These are phyloP conservation scores for Hemicordylus capensis DNA, from an alignment of 2,113 vertebrate genomes.

Conservation along the genomic window DNA sequence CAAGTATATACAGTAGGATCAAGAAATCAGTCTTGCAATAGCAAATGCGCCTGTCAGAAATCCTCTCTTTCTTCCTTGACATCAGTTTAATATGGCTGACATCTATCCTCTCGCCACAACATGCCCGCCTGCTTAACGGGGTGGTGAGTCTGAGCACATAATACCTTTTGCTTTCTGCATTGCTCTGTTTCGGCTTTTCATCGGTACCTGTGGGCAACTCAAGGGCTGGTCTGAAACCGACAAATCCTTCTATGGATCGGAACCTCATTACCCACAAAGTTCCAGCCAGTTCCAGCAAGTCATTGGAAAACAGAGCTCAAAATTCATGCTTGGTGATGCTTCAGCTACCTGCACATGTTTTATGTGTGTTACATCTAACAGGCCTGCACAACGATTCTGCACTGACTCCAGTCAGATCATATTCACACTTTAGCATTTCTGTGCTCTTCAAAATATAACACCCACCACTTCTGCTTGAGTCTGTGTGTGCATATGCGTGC, in stretches of 20 bases:
- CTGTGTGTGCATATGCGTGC: no score
- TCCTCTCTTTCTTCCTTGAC: slow-evolving; percentile 2
- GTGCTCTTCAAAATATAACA: no score
- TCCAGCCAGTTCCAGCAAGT: neutral
- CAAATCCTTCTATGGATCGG: neutral
- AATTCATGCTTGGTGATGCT: no score
- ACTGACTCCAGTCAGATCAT: no score
- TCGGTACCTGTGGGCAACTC: neutral
- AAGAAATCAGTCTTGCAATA: slow-evolving; percentile 21
- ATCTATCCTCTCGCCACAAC: neutral
- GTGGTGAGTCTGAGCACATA: neutral
- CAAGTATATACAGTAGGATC: slow-evolving; percentile 17
- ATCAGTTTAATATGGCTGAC: slow-evolving; percentile 6
- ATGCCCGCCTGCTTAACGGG: neutral
- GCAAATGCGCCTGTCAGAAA: slow-evolving; percentile 21
- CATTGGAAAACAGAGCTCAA: no score
- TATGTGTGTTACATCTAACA: no score
- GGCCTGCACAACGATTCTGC: no score
- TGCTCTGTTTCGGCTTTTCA: neutral
- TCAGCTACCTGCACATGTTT: no score
- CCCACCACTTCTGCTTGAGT: no score
- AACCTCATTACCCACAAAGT: neutral
- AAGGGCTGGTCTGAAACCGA: neutral
- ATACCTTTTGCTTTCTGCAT: neutral
- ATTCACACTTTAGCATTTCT: no score